Evolutionary conservation across 1,140 invertebrate species (phyloP).

Genomic region (Macrobrachium rosenbergii): DNA sequence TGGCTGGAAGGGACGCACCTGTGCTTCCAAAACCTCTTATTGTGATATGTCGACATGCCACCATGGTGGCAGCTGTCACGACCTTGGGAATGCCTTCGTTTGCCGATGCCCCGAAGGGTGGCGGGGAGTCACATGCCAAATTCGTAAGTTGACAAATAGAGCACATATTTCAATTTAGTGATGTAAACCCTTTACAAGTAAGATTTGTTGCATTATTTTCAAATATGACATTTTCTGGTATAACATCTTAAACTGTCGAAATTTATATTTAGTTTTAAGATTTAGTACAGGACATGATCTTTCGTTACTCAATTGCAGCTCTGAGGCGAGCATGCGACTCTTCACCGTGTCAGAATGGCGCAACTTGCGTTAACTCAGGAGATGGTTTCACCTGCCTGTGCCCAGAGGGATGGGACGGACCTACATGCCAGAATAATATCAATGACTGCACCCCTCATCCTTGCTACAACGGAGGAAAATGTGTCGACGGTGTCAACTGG

Average conservation of each 20-base stretch:
- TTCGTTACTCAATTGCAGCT: constrained; percentile 52
- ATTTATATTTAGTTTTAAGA: neutral
- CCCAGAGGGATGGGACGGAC: constrained; percentile 68
- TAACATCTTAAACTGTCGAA: neutral
- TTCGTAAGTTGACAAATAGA: constrained; percentile 68
- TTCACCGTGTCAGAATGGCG: constrained; percentile 71
- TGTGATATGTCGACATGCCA: constrained; percentile 80
- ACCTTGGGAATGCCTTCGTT: constrained; percentile 77
- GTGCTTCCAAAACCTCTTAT: constrained; percentile 72
- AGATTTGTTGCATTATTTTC: too few relatives aligned
- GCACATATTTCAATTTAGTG: neutral
- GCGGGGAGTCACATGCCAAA: constrained; percentile 80
- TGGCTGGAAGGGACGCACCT: constrained; percentile 86
- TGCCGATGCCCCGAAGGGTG: constrained; percentile 78
- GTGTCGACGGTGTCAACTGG: constrained; percentile 84
- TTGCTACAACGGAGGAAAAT: constrained; percentile 70
- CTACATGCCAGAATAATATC: constrained; percentile 65
- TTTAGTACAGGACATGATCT: constrained; percentile 35
- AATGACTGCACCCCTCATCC: constrained; percentile 66
- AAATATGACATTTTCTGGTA: too few relatives aligned
- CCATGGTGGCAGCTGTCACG: constrained; percentile 76
- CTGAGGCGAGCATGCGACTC: constrained; percentile 77
- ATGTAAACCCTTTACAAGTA: neutral
- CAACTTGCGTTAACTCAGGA: constrained; percentile 75
- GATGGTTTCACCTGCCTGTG: constrained; percentile 79